phyloP scores from a whole-genome alignment of 1,140 invertebrate species.

The Galleria mellonella region DNA sequence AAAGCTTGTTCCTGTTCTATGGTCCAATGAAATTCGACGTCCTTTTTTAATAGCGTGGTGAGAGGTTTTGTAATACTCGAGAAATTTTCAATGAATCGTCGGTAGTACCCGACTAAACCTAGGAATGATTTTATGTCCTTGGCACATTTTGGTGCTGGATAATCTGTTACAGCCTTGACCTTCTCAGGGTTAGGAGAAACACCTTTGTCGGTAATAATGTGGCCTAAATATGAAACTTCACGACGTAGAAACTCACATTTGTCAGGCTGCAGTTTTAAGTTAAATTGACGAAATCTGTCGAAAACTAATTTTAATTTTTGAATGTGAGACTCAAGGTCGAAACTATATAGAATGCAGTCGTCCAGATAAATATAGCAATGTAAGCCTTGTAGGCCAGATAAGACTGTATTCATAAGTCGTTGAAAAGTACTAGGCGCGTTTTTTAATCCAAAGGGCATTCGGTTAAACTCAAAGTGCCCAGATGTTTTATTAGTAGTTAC shows the following conservation, averaged over 20 bases:
- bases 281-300: constrained; percentile 10
- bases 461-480: constrained; percentile 1
- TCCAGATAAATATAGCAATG: background rate
- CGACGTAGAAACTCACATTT: constrained; percentile 55
- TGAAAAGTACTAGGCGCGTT: constrained; percentile 23
- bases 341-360: background rate
- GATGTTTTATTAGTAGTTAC: background rate
- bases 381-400: background rate
- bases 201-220: constrained; percentile 42
- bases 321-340: background rate
- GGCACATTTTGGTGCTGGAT: constrained; percentile 28
- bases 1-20: constrained; percentile 28
- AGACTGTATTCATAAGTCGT: background rate
- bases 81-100: constrained; percentile 9
- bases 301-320: constrained; percentile 6
- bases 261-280: constrained; percentile 48
- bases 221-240: constrained; percentile 50
- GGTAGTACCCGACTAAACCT: constrained; percentile 15
- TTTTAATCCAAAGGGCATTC: constrained; percentile 4
- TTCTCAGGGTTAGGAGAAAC: constrained; percentile 51
- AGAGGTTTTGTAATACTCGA: constrained; percentile 3
- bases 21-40: constrained; percentile 17
- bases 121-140: constrained; percentile 45
- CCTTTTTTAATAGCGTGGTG: constrained; percentile 29
- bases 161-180: constrained; percentile 36